Evolutionary conservation across 2,888 invertebrate species (phyloP), one percentile per base, ranked within the genome.

Genomic region (Colletes collaris): DNA sequence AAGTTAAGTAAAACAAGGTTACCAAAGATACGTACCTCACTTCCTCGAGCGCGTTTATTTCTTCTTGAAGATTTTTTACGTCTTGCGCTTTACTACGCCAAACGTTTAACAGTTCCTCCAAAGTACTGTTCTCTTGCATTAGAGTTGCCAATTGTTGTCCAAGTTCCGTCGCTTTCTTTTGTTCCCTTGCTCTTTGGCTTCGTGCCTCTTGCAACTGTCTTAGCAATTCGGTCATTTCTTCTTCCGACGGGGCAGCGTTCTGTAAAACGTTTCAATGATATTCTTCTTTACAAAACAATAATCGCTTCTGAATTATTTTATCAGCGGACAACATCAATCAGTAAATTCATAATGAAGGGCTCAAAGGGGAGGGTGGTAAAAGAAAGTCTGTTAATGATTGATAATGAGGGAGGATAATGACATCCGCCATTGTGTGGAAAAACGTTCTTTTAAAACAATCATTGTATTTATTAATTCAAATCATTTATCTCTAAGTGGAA

Each of bases 31-130:
- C 73, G 3, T 50, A 97, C 97, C 97, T 95, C 86, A 97, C 97
- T 96, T 97, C 97, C 91, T 97, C 97, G 86, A 97, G 94, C 84
- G 97, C 96, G 70, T 95, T 96, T 89, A 97, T 95, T 92, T 97
- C 97, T 89, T 97, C 97, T 87, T 97, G 97, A 93, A 97, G 95
- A 69, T 96, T 96, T 92, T 96, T 97, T 92, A 97, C 96, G 90
- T 97, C 96, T 86, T 96, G 96, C 67, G 96, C 96, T 90, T 95
- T 94, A 85, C 94, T 95, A 82, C 94, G 94, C 93, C 95, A 94
- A 85, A 95, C 94, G 84, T 95, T 94, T 81, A 97, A 91, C 89
- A 96, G 96, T 72, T 96, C 96, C 87, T 96, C 96, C 86, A 97
- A 93, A 84, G 95, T 94, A 81, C 95, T 94, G 90, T 96, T 96